Percentiles rank a stretch among this genome's conserved stretches.
Evolutionary conservation across 2,888 invertebrate species (phyloP).

Genomic region (Drosophila tanythrix): DNA sequence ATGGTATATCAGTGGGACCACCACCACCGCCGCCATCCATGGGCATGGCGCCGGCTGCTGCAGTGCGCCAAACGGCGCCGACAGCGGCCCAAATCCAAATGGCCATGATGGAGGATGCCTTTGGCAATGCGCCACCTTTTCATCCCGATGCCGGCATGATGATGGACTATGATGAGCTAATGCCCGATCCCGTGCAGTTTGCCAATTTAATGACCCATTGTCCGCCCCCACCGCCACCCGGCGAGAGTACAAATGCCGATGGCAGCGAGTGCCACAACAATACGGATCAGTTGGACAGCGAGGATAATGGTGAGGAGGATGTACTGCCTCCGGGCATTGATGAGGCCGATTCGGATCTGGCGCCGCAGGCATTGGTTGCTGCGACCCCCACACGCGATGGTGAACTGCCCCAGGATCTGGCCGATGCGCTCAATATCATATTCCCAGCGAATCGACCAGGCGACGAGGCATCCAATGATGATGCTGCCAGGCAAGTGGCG

Average conservation of each 20-base stretch:
- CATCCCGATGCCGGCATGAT: slow-evolving; percentile 84
- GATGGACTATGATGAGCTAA: slow-evolving; percentile 84
- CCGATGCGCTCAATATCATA: slow-evolving; percentile 87
- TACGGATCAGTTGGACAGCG: slow-evolving; percentile 23
- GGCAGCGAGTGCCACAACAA: slow-evolving; percentile 15
- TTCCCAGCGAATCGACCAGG: slow-evolving; percentile 86
- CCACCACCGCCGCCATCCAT: slow-evolving; percentile 57
- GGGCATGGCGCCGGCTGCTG: slow-evolving; percentile 12
- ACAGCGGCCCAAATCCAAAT: slow-evolving; percentile 82
- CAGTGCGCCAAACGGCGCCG: slow-evolving; percentile 59
- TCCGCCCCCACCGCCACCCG: slow-evolving; percentile 84
- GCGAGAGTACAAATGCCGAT: slow-evolving; percentile 25
- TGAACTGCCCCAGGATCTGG: slow-evolving; percentile 87
- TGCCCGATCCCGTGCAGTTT: slow-evolving; percentile 85
- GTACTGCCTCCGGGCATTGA: slow-evolving; percentile 84
- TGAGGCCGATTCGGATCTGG: slow-evolving; percentile 83
- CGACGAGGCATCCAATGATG: slow-evolving; percentile 59
- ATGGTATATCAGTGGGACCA: slow-evolving; percentile 42
- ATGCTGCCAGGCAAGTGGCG: slow-evolving; percentile 42
- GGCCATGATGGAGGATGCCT: slow-evolving; percentile 83
- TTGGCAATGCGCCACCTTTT: slow-evolving; percentile 83
- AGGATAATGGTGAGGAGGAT: slow-evolving; percentile 78
- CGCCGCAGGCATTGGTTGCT: slow-evolving; percentile 85
- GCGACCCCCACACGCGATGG: slow-evolving; percentile 85
- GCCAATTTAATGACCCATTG: slow-evolving; percentile 84